Evolutionary conservation across 2,888 invertebrate genomes (phyloP), one percentile per base, ranked within the genome.

Genomic region (Iselma pallidipennis): DNA sequence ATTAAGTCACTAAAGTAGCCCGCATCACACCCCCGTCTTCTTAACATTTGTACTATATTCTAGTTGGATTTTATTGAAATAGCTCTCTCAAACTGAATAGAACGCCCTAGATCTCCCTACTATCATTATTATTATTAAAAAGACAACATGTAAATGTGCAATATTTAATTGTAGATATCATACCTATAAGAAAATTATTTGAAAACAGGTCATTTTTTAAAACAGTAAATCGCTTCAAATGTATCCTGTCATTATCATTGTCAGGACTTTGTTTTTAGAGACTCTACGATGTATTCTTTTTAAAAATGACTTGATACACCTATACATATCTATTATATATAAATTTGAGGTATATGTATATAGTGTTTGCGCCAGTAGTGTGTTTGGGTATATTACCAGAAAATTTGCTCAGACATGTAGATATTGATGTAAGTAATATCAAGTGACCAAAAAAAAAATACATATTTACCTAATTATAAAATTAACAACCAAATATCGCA

Each of bases 361-460:
- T 45, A 45, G 21, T 2, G 7, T 31, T n/a, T 21, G 21, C 21
- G 10, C 78, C 79, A 79, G 76, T 80, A 79, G 79, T 80, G 78
- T 79, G 76, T 79, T 80, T 73, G 76, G 76, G 75, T 74, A 21
- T 45, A 21, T 21, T n/a, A 78, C 80, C 78, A 77, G 78, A 80
- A 80, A 74, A 74, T 74, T 80, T 80, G 80, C 80, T 80, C 80
- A 80, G 75, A 74, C 74, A 67, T 79, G 77, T 78, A 74, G 75
- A 74, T 74, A 74, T 66, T 57, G 65, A 65, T 71, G 67, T 71
- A 61, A 59, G 59, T 66, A 25, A 3, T 45, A 21, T 6, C 10
- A 19, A 45, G 23, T 45, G 45, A 45, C 45, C 45, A 45, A 42
- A 42, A 42, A 1, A 21, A 19, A 19, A 19, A 9, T 45, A 45